Evolutionary conservation across 2,888 invertebrate genomes (phyloP).

Genomic region (Hydrotaea diabolus): DNA sequence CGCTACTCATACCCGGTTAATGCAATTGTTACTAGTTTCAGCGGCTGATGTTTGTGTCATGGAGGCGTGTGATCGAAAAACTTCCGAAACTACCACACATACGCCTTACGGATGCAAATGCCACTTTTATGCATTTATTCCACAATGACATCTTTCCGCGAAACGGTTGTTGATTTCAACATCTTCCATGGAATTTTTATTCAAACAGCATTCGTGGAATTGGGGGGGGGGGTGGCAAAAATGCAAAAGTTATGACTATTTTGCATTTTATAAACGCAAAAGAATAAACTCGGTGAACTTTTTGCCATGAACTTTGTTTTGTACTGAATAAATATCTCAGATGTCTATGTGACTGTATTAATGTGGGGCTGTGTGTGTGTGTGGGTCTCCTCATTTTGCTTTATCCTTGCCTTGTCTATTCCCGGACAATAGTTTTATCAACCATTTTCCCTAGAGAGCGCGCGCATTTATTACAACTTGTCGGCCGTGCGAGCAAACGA

Average conservation of each 20-base stretch:
- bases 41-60: background rate
- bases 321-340: slow-evolving; percentile 24
- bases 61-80: background rate
- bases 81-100: background rate
- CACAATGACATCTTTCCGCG: background rate
- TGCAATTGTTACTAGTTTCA: too few relatives aligned
- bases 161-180: background rate
- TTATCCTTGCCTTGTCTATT: background rate
- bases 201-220: background rate
- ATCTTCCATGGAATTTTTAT: background rate
- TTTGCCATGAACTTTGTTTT: slow-evolving; percentile 24
- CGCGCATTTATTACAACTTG: slow-evolving; percentile 13
- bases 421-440: background rate
- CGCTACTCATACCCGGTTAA: too few relatives aligned
- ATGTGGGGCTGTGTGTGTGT: background rate
- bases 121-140: background rate
- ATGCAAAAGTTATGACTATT: slow-evolving; percentile 18
- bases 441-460: background rate
- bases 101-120: background rate
- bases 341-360: background rate
- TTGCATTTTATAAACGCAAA: slow-evolving; percentile 23
- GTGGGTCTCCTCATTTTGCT: background rate
- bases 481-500: background rate
- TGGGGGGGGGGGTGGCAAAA: background rate
- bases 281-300: slow-evolving; percentile 28